Conservation (phyloP, 1,140 invertebrate species). For the Sinella curviseta region DNA sequence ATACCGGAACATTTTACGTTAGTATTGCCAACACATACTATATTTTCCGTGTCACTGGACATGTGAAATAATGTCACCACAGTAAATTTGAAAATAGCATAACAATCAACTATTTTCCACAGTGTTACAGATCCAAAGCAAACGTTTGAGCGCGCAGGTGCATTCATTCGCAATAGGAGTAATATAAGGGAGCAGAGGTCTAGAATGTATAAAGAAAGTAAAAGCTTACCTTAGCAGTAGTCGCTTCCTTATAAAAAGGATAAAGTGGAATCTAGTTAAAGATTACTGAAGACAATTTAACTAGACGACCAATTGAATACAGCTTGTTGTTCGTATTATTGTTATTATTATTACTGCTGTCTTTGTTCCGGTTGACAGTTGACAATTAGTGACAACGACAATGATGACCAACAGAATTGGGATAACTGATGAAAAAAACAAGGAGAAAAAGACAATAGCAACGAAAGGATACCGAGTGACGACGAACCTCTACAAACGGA, state of each 20-base stretch:
- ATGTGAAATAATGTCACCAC: too few species aligned
- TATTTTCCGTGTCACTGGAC: too few species aligned
- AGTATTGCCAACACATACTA: too few species aligned
- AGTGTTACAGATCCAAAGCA: too few species aligned
- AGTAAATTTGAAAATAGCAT: too few species aligned
- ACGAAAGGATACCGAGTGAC: constrained; percentile 45
- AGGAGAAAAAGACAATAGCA: constrained; percentile 47
- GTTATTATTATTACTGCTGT: too few species aligned
- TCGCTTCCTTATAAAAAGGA: not conserved
- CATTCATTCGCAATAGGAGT: too few species aligned
- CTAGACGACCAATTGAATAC: not conserved
- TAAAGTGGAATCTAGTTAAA: not conserved
- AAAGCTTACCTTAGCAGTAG: constrained; percentile 8
- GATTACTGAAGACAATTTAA: not conserved
- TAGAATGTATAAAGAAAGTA: not conserved
- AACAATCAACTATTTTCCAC: too few species aligned
- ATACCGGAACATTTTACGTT: too few species aligned
- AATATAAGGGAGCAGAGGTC: too few species aligned
- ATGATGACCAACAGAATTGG: constrained; percentile 30
- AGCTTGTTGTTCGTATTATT: too few species aligned
- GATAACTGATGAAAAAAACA: constrained; percentile 29
- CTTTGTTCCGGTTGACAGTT: constrained; percentile 1
- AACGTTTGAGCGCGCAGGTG: too few species aligned
- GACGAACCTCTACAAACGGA: constrained; percentile 47
- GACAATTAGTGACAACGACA: not conserved